Percentiles rank a stretch among this genome's conserved stretches.
Conservation (phyloP, 2,888 invertebrate species). For the Clanis bilineata region DNA sequence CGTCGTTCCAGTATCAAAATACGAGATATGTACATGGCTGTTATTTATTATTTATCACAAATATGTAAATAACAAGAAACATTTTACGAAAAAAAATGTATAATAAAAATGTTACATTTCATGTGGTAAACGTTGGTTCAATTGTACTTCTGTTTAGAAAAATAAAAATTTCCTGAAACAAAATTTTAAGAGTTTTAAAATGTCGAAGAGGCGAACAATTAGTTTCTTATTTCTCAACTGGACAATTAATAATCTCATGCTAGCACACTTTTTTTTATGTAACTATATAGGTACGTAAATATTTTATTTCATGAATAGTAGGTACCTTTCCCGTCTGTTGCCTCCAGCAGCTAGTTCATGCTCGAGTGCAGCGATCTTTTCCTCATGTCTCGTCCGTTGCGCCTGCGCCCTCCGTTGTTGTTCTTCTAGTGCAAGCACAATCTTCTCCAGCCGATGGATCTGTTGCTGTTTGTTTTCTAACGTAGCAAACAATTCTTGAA, state of each 20-base stretch:
- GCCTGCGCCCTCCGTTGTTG: constrained; percentile 82
- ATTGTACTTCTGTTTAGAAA: constrained; percentile 45
- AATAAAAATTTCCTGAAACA: constrained; percentile 71
- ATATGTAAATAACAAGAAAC: neutral
- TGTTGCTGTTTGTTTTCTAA: constrained; percentile 81
- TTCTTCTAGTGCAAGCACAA: constrained; percentile 80
- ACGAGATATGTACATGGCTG: too few relatives aligned
- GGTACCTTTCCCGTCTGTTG: constrained; percentile 68
- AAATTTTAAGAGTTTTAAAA: constrained; percentile 19
- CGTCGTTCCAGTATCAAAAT: too few relatives aligned
- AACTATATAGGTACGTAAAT: too few relatives aligned
- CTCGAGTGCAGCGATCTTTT: constrained; percentile 81
- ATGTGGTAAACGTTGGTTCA: neutral
- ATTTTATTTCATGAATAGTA: too few relatives aligned
- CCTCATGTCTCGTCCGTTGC: constrained; percentile 82
- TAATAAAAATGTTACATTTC: neutral
- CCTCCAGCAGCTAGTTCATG: constrained; percentile 70
- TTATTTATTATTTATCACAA: constrained; percentile 4
- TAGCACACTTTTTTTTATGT: too few relatives aligned
- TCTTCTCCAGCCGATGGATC: constrained; percentile 79
- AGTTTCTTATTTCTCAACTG: too few relatives aligned
- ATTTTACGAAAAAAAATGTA: neutral
- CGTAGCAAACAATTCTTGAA: constrained; percentile 74
- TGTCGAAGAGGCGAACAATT: neutral
- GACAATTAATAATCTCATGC: too few relatives aligned